phyloP scores from a whole-genome alignment of 2,888 invertebrate species.

The Cremastobaeus sp. region DNA sequence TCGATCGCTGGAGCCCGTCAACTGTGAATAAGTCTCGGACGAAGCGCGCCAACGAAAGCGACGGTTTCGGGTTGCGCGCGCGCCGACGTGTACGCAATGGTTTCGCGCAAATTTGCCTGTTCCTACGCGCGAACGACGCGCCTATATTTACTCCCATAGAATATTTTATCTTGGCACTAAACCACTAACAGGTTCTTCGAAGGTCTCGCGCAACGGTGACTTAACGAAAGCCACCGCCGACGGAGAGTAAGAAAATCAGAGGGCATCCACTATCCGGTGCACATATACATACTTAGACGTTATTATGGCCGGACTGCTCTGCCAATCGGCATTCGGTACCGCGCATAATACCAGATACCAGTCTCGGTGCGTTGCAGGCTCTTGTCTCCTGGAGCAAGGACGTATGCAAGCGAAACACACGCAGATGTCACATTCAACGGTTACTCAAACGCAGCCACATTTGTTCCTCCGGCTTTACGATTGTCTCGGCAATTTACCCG shows the following conservation, averaged over 20 bases:
- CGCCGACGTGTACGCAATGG: conserved; percentile 32
- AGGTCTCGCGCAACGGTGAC: conserved; percentile 61
- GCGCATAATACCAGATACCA: conserved; percentile 58
- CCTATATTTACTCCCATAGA: conserved; percentile 49
- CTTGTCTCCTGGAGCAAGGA: conserved; percentile 62
- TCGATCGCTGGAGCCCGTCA: conserved; percentile 16
- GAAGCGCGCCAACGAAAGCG: conserved; percentile 20
- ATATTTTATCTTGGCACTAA: conserved; percentile 61
- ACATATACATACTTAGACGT: conserved; percentile 62
- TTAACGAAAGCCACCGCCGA: conserved; percentile 63
- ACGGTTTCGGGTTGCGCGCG: conserved; percentile 3
- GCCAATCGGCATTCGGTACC: conserved; percentile 62
- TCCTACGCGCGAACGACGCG: conserved; percentile 17
- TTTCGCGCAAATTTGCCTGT: conserved; percentile 45
- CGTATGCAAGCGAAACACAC: conserved; percentile 45
- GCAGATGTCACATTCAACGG: conserved; percentile 39
- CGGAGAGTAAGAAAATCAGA: conserved; percentile 66
- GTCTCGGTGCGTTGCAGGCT: conserved; percentile 48
- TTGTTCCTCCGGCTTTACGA: conserved; percentile 6
- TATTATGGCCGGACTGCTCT: conserved; percentile 64
- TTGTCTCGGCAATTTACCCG: conserved; percentile 10
- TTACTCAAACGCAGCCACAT: conserved; percentile 13
- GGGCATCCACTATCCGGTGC: conserved; percentile 61
- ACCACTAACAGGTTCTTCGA: conserved; percentile 66
- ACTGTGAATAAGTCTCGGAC: conserved; percentile 22